Base-by-base conservation (phyloP, 2,113 vertebrate species). In the Corydoras sp. region DNA sequence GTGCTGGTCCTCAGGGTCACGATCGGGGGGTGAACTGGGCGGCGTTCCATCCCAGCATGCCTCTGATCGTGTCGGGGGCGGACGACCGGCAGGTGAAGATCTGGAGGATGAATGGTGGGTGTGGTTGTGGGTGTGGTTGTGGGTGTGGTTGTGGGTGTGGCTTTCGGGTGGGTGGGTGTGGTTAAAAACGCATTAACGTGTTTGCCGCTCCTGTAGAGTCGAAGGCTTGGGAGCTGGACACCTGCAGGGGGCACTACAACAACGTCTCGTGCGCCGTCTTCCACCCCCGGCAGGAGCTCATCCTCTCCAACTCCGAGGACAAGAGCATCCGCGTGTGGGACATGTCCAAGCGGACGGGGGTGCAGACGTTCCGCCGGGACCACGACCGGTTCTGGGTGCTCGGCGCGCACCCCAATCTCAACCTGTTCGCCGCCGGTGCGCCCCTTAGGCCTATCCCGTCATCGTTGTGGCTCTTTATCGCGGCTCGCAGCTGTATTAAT, bases 281-380 rank as follows among this genome's bases (percentile, higher is more conserved):
- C 80, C 96, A 99, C 78, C 96, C 96, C 0, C 94, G 95, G 0
- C 96, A 99, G 86, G 96, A 99, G 71, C 87, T 99, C 50, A 98
- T 99, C 79, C 92, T 99, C 68, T 98, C 96, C 81, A 99, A 99
- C 84, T 99, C 96, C 0, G 96, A 99, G 79, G 96, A 98, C 87
- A 99, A 99, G 80, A 99, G 96, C 82, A 99, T 99, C 83, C 88
- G 96, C 0, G 96, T 99, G 29, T 98, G 96, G 96, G 96, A 98
- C 53, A 99, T 98, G 95, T 98, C 95, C 58, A 99, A 98, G 72
- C 92, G 95, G 76, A 98, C 95, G 0, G 96, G 96, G 0, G 96
- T 99, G 64, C 96, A 98, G 79, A 98, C 96, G 9, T 99, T 98
- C 82, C 93, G 96, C 6, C 83, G 96, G 50, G 96, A 99, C 80